phyloP scores from a whole-genome alignment of 2,888 invertebrate species.

The Eremobia ochroleuca region DNA sequence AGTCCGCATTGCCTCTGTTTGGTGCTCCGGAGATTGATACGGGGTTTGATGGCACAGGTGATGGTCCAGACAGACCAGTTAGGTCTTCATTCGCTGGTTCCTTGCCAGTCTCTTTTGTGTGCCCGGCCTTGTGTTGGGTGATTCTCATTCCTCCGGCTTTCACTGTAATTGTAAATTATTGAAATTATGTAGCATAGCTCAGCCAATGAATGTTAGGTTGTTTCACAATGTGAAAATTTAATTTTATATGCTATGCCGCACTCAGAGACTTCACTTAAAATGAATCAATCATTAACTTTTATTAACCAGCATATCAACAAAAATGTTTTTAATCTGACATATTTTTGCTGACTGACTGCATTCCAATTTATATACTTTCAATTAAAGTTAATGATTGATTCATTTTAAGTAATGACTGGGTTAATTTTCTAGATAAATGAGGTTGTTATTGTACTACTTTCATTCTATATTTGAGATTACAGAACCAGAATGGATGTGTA shows the following conservation, averaged over 20 bases:
- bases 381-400: no score
- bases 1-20: conserved; percentile 95
- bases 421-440: neutral
- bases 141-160: conserved; percentile 98
- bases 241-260: conserved; percentile 2
- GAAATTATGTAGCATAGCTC: neutral
- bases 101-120: conserved; percentile 91
- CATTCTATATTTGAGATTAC: neutral
- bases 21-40: conserved; percentile 95
- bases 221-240: neutral
- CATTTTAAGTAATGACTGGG: no score
- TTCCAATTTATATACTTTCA: no score
- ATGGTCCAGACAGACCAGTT: conserved; percentile 94
- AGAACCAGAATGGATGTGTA: neutral
- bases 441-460: neutral
- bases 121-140: conserved; percentile 95
- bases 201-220: neutral
- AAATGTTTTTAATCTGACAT: no score
- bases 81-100: conserved; percentile 93
- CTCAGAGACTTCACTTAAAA: no score
- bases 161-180: conserved; percentile 88
- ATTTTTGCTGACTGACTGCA: no score
- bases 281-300: no score
- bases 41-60: conserved; percentile 94
- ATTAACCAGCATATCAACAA: no score